These are phyloP conservation scores for Drosophila antonietae DNA, from an alignment of 2,888 invertebrate species.

Conservation along the genomic window DNA sequence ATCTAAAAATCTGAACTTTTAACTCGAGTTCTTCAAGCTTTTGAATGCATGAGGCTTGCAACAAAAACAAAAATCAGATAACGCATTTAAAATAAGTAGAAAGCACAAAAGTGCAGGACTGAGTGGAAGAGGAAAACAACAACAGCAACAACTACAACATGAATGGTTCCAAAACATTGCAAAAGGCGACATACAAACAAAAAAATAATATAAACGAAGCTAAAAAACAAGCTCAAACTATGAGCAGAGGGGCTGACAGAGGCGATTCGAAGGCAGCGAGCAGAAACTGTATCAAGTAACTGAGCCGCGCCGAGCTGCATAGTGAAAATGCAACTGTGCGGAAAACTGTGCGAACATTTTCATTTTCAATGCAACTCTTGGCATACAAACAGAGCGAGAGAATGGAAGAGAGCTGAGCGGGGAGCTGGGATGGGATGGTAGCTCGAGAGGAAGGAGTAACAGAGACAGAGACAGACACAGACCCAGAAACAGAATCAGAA, in stretches of 20 bases:
- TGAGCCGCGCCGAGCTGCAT: conserved; percentile 78
- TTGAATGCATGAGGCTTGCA: conserved; percentile 72
- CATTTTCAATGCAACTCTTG: conserved; percentile 80
- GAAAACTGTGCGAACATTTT: conserved; percentile 81
- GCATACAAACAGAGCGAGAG: conserved; percentile 48
- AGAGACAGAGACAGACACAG: conserved; percentile 13
- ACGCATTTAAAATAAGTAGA: conserved; percentile 76
- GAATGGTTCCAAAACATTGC: conserved; percentile 52
- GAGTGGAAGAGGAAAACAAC: conserved; percentile 58
- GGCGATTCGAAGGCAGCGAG: conserved; percentile 3
- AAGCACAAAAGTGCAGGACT: conserved; percentile 75
- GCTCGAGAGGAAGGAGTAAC: conserved; percentile 5
- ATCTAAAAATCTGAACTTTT: conserved; percentile 69
- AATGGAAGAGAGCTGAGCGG: background rate
- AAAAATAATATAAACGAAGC: conserved; percentile 35
- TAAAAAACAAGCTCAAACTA: conserved; percentile 27
- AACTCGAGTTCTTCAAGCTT: conserved; percentile 57
- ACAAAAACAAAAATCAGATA: conserved; percentile 65
- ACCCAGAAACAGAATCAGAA: conserved; percentile 26
- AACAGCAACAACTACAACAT: conserved; percentile 26
- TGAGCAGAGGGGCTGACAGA: background rate
- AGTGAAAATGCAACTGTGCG: conserved; percentile 80
- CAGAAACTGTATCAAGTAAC: conserved; percentile 78
- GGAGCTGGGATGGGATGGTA: background rate
- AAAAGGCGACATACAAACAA: conserved; percentile 60